phyloP scores from a whole-genome alignment of 2,113 vertebrate genomes.

The Chiloscyllium plagiosum region DNA sequence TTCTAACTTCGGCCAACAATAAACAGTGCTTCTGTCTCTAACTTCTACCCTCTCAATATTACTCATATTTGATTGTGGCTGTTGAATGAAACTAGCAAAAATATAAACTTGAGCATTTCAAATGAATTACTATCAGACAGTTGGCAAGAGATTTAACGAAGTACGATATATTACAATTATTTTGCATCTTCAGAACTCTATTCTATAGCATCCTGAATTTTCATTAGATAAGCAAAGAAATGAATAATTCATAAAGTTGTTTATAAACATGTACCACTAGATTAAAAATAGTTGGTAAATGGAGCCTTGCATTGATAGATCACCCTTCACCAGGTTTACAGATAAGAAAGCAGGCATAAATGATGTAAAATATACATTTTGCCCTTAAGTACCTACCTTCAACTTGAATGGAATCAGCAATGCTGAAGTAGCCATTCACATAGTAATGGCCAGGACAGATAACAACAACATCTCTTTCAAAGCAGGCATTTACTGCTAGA shows the following conservation, averaged over 20 bases:
- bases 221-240: background rate
- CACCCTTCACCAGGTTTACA: background rate
- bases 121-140: background rate
- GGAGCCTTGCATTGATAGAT: background rate
- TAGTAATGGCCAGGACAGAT: slow-evolving; percentile 75
- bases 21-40: slow-evolving; percentile 37
- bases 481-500: slow-evolving; percentile 66
- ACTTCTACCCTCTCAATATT: background rate
- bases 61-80: background rate
- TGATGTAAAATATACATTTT: background rate
- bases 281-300: background rate
- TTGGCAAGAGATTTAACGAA: background rate
- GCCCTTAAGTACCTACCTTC: slow-evolving; percentile 60
- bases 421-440: slow-evolving; percentile 63
- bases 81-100: background rate
- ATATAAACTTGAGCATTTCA: background rate
- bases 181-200: background rate
- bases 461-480: slow-evolving; percentile 71
- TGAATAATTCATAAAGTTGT: background rate
- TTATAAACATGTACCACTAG: background rate
- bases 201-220: background rate
- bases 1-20: slow-evolving; percentile 37
- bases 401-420: slow-evolving; percentile 75
- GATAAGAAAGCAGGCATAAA: background rate
- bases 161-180: background rate